Conservation (phyloP, 2,888 invertebrate species). For the Rhagium mordax region DNA sequence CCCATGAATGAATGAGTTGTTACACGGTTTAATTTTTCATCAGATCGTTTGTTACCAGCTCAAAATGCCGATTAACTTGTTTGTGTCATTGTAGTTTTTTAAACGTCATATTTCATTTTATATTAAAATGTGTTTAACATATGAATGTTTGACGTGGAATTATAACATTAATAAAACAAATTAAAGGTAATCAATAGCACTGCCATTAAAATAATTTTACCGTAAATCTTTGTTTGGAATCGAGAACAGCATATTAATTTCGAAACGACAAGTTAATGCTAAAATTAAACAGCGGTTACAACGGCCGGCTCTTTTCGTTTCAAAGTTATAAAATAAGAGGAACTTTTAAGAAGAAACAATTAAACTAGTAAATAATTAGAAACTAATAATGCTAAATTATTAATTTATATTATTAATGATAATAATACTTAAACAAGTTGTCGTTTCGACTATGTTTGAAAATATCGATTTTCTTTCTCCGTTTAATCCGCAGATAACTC, state of each 20-base stretch:
- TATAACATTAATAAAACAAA: conserved; percentile 55
- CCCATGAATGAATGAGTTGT: conserved; percentile 63
- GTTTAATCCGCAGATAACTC: too few relatives aligned
- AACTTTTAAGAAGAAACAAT: too few relatives aligned
- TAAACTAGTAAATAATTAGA: too few relatives aligned
- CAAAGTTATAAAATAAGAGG: too few relatives aligned
- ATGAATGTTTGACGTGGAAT: conserved; percentile 51
- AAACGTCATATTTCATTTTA: conserved; percentile 59
- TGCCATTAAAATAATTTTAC: conserved; percentile 17
- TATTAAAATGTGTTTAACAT: conserved; percentile 59
- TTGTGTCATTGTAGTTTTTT: conserved; percentile 58
- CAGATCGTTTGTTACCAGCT: conserved; percentile 63
- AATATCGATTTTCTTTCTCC: too few relatives aligned
- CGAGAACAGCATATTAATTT: not conserved
- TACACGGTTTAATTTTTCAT: conserved; percentile 65
- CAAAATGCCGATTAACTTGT: conserved; percentile 64
- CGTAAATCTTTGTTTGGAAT: not conserved
- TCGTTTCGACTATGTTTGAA: too few relatives aligned
- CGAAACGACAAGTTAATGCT: not conserved
- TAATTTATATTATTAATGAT: too few relatives aligned
- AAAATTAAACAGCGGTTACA: not conserved
- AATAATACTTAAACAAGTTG: too few relatives aligned
- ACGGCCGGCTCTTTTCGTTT: not conserved
- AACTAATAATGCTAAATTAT: too few relatives aligned
- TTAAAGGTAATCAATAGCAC: conserved; percentile 38